phyloP scores from a whole-genome alignment of 2,113 vertebrate species.

The Dermatemys mawii region DNA sequence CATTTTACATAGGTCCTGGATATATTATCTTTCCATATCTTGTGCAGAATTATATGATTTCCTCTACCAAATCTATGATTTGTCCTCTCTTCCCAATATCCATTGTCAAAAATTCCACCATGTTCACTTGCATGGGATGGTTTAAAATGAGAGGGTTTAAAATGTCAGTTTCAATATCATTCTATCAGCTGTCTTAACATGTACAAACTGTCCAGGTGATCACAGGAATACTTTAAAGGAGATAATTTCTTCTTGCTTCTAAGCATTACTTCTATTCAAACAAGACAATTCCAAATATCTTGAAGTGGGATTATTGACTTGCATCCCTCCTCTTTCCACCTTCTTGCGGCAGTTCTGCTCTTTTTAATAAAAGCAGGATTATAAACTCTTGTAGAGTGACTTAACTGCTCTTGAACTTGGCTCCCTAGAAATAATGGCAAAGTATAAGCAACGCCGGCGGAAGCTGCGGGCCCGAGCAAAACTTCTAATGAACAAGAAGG shows the following conservation, averaged over 20 bases:
- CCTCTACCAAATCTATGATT: too few relatives aligned
- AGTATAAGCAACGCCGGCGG: conserved; percentile 54
- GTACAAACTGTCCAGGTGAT: rapidly evolving
- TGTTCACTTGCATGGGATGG: neutral
- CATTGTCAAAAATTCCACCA: too few relatives aligned
- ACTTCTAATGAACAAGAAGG: neutral
- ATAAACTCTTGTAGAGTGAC: rapidly evolving
- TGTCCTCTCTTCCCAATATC: too few relatives aligned
- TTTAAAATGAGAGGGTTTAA: rapidly evolving
- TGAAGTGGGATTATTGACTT: neutral
- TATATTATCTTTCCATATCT: too few relatives aligned
- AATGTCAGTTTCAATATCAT: rapidly evolving
- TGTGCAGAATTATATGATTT: too few relatives aligned
- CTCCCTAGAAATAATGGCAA: conserved; percentile 71
- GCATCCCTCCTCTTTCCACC: rapidly evolving
- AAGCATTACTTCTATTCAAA: rapidly evolving
- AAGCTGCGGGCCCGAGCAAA: conserved; percentile 64
- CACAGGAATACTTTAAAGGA: rapidly evolving
- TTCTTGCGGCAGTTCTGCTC: neutral
- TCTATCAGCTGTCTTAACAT: rapidly evolving
- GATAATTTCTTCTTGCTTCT: rapidly evolving
- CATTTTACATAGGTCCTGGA: too few relatives aligned
- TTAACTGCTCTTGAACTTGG: neutral
- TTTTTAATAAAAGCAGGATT: rapidly evolving
- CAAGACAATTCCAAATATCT: neutral